Evolutionary conservation across 2,888 invertebrate species (phyloP).

Genomic region (Caradrina clavipalpis): DNA sequence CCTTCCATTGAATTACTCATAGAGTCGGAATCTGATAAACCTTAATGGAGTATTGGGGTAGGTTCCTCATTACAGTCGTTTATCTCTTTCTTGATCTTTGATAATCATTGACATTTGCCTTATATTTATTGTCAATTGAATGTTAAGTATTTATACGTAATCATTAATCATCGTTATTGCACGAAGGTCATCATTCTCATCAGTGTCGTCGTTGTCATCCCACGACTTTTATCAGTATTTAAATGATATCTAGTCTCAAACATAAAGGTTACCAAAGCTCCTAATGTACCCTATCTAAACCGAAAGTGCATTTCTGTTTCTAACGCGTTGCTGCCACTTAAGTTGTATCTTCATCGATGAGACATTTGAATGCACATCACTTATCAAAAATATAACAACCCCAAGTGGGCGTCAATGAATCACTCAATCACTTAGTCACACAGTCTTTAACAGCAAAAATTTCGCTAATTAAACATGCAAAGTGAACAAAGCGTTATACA

Average conservation of each 20-base stretch:
- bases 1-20: conserved; percentile 31
- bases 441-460: conserved; percentile 43
- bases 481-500: conserved; percentile 61
- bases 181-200: background rate
- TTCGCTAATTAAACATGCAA: conserved; percentile 64
- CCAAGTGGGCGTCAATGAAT: conserved; percentile 18
- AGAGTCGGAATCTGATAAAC: conserved; percentile 34
- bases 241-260: background rate
- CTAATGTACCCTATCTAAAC: background rate
- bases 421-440: conserved; percentile 28
- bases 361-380: background rate
- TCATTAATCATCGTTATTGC: background rate
- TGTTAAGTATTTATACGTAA: background rate
- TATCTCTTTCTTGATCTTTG: background rate
- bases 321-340: background rate
- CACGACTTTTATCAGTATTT: background rate
- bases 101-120: background rate
- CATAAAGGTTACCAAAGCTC: background rate
- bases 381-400: background rate
- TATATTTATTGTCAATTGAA: background rate
- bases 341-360: background rate
- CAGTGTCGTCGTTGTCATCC: background rate
- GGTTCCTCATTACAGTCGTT: background rate
- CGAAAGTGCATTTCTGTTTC: background rate
- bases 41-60: background rate